Evolutionary conservation across 2,797 vertebrate genomes (phyloP).

Genomic region (Sciurus vulgaris): DNA sequence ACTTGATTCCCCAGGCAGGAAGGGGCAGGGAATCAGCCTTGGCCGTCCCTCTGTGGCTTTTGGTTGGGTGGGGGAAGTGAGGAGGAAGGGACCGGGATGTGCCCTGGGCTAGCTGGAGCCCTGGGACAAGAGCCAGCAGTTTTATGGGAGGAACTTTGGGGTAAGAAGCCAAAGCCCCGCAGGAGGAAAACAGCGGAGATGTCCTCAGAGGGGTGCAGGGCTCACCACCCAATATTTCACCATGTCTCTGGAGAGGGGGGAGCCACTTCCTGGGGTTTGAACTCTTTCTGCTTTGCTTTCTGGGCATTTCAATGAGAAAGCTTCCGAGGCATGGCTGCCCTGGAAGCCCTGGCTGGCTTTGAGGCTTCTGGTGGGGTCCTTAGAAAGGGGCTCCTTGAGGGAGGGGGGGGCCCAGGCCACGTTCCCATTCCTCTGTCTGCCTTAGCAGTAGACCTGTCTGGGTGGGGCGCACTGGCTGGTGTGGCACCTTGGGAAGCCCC

Average conservation of each 20-base stretch:
- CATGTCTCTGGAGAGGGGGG: not conserved
- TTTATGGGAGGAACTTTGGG: not conserved
- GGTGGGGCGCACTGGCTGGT: too few species aligned
- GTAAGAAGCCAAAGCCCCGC: not conserved
- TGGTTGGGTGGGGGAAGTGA: not conserved
- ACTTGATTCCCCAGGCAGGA: not conserved
- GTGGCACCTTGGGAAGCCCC: not conserved
- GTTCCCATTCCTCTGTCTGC: not conserved
- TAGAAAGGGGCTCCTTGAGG: not conserved
- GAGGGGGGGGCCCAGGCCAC: not conserved
- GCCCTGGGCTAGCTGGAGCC: too few species aligned
- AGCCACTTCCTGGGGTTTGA: not conserved
- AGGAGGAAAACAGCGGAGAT: not conserved
- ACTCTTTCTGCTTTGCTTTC: not conserved
- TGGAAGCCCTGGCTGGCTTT: not conserved
- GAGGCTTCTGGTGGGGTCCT: not conserved
- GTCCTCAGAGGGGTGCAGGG: not conserved
- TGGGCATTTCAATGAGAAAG: not conserved
- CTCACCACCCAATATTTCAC: not conserved
- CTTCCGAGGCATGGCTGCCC: not conserved
- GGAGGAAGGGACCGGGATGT: not conserved
- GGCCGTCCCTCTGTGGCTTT: not conserved
- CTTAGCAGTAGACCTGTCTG: not conserved
- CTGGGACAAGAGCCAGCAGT: too few species aligned
- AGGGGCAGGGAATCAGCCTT: accelerated